Conservation (phyloP, 1,140 invertebrate genomes). For the Nasonia giraulti region DNA sequence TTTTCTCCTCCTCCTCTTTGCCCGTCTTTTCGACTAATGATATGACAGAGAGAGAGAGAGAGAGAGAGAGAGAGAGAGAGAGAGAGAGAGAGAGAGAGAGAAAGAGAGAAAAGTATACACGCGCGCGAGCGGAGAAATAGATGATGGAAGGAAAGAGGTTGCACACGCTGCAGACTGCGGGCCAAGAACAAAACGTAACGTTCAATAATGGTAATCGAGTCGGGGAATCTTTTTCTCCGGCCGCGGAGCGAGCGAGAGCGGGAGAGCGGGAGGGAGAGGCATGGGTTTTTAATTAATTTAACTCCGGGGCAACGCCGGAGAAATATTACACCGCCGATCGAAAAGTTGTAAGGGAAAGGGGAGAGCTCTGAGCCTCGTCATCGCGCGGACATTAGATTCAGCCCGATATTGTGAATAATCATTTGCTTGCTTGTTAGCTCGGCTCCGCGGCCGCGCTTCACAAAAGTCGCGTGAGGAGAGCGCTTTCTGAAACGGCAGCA, state of each 20-base stretch:
- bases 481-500: background rate
- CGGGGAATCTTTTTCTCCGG: constrained; percentile 37
- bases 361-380: constrained; percentile 62
- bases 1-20: constrained; percentile 53
- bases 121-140: constrained; percentile 52
- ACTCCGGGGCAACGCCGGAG: constrained; percentile 35
- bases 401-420: constrained; percentile 72
- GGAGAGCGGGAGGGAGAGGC: background rate
- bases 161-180: background rate
- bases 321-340: constrained; percentile 47
- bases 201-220: constrained; percentile 51
- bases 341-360: constrained; percentile 34
- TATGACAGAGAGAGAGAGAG: constrained; percentile 50
- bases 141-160: constrained; percentile 56
- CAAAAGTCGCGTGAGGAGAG: background rate
- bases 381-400: constrained; percentile 71
- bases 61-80: no score
- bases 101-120: constrained; percentile 39
- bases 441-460: background rate
- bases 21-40: constrained; percentile 52
- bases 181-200: constrained; percentile 49
- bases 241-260: background rate
- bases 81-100: no score
- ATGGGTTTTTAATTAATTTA: constrained; percentile 50
- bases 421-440: constrained; percentile 54